Evolutionary conservation across 2,797 vertebrate genomes (phyloP).

Genomic region (Pteropus rufus): DNA sequence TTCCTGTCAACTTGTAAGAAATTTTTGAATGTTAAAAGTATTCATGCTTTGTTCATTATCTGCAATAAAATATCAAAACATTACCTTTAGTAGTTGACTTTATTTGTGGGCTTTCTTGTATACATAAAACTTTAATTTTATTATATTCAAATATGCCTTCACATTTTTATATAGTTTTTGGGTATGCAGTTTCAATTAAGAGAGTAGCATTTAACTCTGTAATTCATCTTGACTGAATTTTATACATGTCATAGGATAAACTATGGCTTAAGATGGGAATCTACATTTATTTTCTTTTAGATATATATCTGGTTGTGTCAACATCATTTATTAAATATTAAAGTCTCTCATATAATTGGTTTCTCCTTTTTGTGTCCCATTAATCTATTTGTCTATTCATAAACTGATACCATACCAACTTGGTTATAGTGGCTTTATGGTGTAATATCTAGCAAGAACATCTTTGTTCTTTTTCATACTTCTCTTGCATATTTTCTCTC

Average conservation of each 20-base stretch:
- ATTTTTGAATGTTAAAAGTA: not conserved
- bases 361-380: not conserved
- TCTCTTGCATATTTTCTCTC: not conserved
- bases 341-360: not conserved
- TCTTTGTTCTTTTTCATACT: not conserved
- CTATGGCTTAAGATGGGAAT: not conserved
- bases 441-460: not conserved
- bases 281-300: not conserved
- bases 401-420: not conserved
- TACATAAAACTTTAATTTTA: not conserved
- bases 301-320: not conserved
- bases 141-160: not conserved
- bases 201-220: not conserved
- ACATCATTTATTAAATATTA: not conserved
- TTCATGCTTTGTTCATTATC: not conserved
- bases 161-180: not conserved
- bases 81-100: not conserved
- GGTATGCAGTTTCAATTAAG: not conserved
- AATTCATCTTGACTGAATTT: not conserved
- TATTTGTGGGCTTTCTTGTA: not conserved
- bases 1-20: not conserved
- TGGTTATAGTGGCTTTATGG: not conserved
- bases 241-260: not conserved
- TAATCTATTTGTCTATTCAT: not conserved
- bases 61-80: not conserved